Base-by-base conservation (phyloP, 2,113 vertebrate species). In the Pongo abelii region DNA sequence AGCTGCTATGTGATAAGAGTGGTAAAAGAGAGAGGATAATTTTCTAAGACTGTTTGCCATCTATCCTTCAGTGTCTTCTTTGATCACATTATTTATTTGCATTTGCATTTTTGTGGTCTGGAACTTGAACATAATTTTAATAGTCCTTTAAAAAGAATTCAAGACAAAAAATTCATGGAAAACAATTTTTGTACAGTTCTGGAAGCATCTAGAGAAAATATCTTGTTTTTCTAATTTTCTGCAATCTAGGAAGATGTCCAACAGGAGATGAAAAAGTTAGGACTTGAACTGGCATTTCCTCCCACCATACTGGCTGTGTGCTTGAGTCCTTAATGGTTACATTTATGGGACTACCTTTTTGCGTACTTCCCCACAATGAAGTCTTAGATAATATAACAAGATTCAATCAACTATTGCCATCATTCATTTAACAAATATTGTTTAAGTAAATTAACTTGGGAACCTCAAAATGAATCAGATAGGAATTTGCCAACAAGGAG, bases 61-160 rank as follows among this genome's bases (percentile, higher is more conserved):
- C 25, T 96, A 32, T 78, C 75, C 96, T 94, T 96, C 96, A 96
- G 79, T 92, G 95, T 77, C 50, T 59, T 64, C 27, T 64, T 64
- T 81, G 27, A 72, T 59, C 67, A 38, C 72, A 87, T 97, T 96
- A 97, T 96, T 98, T 96, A 97, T 92, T 96, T 87, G 43, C 57
- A 95, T 95, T 88, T 94, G 50, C 93, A 69, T 94, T 92, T 95
- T 96, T 97, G 95, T 95, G 90, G 92, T 96, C 81, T 98, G 94
- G 92, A 96, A 78, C 67, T 94, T 80, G 30, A 93, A 96, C 95
- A 90, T 23, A 52, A 95, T 69, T 89, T 79, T 89, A 84, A 80
- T 22, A 84, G 61, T 70, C 83, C 30, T 95, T 96, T 87, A 74
- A 92, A 97, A 96, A 95, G 91, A 91, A 95, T 85, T 91, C 72